phyloP scores from a whole-genome alignment of 2,113 vertebrate genomes.

The Austrofundulus limnaeus region DNA sequence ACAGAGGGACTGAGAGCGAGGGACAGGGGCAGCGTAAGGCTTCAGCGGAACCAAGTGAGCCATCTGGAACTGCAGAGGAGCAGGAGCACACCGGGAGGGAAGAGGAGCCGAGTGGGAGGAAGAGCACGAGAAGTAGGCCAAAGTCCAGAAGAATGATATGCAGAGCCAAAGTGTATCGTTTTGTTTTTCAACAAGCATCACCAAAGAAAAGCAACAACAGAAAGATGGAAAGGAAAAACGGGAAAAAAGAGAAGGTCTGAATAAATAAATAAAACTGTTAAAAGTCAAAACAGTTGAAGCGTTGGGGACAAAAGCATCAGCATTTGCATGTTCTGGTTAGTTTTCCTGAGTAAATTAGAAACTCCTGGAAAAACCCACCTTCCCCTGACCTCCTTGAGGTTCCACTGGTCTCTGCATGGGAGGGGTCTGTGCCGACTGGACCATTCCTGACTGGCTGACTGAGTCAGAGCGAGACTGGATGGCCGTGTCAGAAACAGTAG shows the following conservation, averaged over 20 bases:
- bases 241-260: slow-evolving; percentile 10
- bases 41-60: slow-evolving; percentile 91
- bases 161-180: not conserved
- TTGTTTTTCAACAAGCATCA: no score
- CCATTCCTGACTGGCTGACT: slow-evolving; percentile 76
- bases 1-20: slow-evolving; percentile 92
- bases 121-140: slow-evolving; percentile 34
- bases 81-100: slow-evolving; percentile 30
- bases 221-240: slow-evolving; percentile 18
- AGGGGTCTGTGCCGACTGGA: slow-evolving; percentile 85
- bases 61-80: slow-evolving; percentile 85
- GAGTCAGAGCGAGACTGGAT: slow-evolving; percentile 82
- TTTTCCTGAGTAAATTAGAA: not conserved
- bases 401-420: slow-evolving; percentile 92
- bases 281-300: slow-evolving; percentile 31
- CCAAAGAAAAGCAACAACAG: not conserved
- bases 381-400: slow-evolving; percentile 90
- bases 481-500: slow-evolving; percentile 82
- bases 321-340: not conserved
- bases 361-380: slow-evolving; percentile 76
- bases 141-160: slow-evolving; percentile 16
- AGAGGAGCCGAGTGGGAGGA: slow-evolving; percentile 32
- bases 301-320: slow-evolving; percentile 4
- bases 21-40: slow-evolving; percentile 89
- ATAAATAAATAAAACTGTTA: slow-evolving; percentile 34